Evolutionary conservation across 2,888 invertebrate species (phyloP).

Genomic region (Trilocha varians): DNA sequence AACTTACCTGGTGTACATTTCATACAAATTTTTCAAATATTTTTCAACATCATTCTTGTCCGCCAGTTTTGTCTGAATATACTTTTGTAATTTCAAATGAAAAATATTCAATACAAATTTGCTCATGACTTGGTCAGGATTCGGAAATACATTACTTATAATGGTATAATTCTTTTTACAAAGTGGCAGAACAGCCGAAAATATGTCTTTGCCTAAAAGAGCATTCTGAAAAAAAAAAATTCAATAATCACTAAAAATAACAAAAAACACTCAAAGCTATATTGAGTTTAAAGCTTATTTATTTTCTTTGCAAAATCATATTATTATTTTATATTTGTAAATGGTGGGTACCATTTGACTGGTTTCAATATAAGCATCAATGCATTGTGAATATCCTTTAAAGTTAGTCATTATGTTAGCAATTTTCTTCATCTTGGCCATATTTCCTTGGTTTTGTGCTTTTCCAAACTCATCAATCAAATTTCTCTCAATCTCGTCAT

Average conservation of each 20-base stretch:
- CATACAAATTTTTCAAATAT: slow-evolving; percentile 90
- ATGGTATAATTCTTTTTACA: slow-evolving; percentile 90
- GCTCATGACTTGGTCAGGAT: slow-evolving; percentile 97
- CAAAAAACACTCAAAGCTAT: too few species aligned
- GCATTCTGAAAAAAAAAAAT: slow-evolving; percentile 78
- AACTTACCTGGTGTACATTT: slow-evolving; percentile 88
- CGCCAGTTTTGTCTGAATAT: slow-evolving; percentile 85
- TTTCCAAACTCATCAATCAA: slow-evolving; percentile 95
- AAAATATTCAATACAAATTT: slow-evolving; percentile 98
- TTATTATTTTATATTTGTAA: neutral
- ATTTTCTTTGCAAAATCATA: too few species aligned
- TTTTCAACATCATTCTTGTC: slow-evolving; percentile 88
- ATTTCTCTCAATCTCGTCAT: slow-evolving; percentile 90
- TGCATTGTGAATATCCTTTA: slow-evolving; percentile 96
- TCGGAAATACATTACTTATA: slow-evolving; percentile 92
- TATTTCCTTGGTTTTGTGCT: slow-evolving; percentile 89
- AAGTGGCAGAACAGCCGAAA: slow-evolving; percentile 89
- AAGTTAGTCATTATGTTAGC: slow-evolving; percentile 95
- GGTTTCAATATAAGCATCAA: slow-evolving; percentile 97
- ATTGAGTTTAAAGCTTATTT: too few species aligned
- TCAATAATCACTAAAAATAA: too few species aligned
- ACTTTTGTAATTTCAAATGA: slow-evolving; percentile 89
- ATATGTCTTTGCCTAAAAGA: slow-evolving; percentile 90
- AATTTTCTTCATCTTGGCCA: slow-evolving; percentile 92
- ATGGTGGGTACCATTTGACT: slow-evolving; percentile 85